These are phyloP conservation scores for Blennius ocellaris DNA, from an alignment of 2,113 vertebrate species.

Conservation along the genomic window DNA sequence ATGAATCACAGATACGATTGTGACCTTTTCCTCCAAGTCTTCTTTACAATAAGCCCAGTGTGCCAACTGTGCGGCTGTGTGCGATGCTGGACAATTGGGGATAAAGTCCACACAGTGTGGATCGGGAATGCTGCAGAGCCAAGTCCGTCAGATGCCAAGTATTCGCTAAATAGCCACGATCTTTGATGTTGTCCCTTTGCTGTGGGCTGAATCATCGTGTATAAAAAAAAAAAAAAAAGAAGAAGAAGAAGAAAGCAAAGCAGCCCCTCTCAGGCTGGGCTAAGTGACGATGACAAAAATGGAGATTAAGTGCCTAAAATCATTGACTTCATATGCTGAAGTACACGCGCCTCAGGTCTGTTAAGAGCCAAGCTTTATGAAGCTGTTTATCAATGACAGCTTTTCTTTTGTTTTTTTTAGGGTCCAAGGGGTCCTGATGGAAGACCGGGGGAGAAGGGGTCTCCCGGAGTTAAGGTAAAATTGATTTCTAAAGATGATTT, in stretches of 20 bases:
- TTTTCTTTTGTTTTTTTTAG: slow-evolving; percentile 70
- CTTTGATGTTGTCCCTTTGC: slow-evolving; percentile 26
- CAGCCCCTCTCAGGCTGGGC: slow-evolving; percentile 14
- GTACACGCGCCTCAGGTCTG: neutral
- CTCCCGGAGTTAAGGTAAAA: slow-evolving; percentile 88
- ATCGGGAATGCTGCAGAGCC: slow-evolving; percentile 11
- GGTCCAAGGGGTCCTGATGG: slow-evolving; percentile 92
- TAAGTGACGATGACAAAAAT: slow-evolving; percentile 23
- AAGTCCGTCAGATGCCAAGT: slow-evolving; percentile 17
- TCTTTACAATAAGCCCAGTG: slow-evolving; percentile 42
- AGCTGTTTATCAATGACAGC: slow-evolving; percentile 27
- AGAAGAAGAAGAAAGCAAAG: neutral
- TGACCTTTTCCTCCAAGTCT: slow-evolving; percentile 45
- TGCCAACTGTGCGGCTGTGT: slow-evolving; percentile 18
- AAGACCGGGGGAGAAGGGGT: slow-evolving; percentile 86
- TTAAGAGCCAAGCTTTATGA: slow-evolving; percentile 32
- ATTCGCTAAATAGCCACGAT: slow-evolving; percentile 44
- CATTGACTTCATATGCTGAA: slow-evolving; percentile 34
- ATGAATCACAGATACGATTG: slow-evolving; percentile 46
- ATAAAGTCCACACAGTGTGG: slow-evolving; percentile 39
- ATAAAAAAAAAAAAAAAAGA: slow-evolving; percentile 17
- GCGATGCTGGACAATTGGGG: slow-evolving; percentile 37
- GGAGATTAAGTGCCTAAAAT: slow-evolving; percentile 33
- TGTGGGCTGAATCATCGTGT: slow-evolving; percentile 13
- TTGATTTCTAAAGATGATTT: too few species aligned